These are phyloP conservation scores for Brachionus calyciflorus DNA, from an alignment of 1,140 invertebrate genomes.

Conservation along the genomic window DNA sequence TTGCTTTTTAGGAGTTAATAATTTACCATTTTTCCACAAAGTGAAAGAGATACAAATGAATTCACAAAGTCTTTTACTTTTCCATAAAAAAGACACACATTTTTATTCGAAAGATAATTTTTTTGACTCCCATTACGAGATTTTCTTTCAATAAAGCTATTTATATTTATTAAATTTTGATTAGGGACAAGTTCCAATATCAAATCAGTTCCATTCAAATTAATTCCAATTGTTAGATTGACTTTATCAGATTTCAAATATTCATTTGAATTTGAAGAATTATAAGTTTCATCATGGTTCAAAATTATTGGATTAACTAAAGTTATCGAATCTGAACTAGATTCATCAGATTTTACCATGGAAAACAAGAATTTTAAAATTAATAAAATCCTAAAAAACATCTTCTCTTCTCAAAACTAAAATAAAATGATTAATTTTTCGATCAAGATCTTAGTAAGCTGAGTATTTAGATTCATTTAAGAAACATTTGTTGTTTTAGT, in stretches of 20 bases:
- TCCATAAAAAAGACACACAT: constrained; percentile 8
- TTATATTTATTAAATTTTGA: constrained; percentile 1
- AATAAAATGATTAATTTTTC: no score
- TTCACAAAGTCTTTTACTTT: background rate
- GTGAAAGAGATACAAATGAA: constrained; percentile 3
- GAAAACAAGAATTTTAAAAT: no score
- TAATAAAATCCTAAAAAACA: no score
- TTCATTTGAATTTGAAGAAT: background rate
- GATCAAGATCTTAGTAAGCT: no score
- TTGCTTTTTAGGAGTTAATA: background rate
- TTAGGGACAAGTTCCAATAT: background rate
- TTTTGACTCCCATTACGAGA: background rate
- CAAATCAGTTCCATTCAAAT: background rate
- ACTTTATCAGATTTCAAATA: background rate
- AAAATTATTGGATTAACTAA: constrained; percentile 2
- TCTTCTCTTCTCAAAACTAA: no score
- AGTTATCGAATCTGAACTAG: no score
- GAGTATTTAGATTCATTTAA: no score
- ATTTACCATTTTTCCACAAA: constrained; percentile 6
- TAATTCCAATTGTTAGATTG: background rate
- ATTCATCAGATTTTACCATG: no score
- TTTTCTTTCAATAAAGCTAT: constrained; percentile 16
- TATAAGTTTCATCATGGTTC: background rate
- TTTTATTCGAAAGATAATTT: background rate
- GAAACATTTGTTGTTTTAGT: no score